phyloP scores from a whole-genome alignment of 2,797 vertebrate genomes.

The Sylvilagus floridanus region DNA sequence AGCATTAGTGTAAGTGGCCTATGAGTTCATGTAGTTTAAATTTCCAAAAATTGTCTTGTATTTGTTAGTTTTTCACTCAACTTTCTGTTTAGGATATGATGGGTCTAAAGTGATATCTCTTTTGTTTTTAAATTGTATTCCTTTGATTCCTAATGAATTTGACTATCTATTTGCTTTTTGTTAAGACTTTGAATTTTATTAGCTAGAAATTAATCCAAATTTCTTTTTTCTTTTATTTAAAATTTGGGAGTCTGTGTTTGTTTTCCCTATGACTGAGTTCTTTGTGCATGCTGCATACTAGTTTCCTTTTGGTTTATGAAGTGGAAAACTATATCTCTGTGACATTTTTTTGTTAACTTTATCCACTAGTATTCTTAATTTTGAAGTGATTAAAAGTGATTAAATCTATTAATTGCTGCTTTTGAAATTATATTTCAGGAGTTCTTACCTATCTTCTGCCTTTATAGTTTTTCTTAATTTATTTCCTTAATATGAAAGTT shows the following conservation, averaged over 20 bases:
- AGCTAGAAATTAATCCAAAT: neutral
- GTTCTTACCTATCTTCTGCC: neutral
- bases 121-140: conserved; percentile 24
- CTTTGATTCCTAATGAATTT: conserved; percentile 38
- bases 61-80: conserved; percentile 20
- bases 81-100: neutral
- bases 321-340: neutral
- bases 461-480: conserved; percentile 50
- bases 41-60: neutral
- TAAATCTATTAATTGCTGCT: neutral
- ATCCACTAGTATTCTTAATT: conserved; percentile 5
- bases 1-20: neutral
- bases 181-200: conserved; percentile 28
- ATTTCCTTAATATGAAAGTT: conserved; percentile 1
- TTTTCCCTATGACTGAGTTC: neutral
- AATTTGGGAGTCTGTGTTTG: neutral
- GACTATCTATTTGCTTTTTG: neutral
- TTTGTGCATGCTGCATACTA: neutral
- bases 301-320: neutral
- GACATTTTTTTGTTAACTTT: conserved; percentile 33
- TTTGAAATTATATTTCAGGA: conserved; percentile 10
- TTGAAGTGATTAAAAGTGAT: neutral
- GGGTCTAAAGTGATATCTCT: neutral
- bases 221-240: neutral
- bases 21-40: neutral